Percentiles rank a stretch among this genome's conserved stretches.
Evolutionary conservation across 2,113 vertebrate genomes (phyloP).

Genomic region (Natator depressus): DNA sequence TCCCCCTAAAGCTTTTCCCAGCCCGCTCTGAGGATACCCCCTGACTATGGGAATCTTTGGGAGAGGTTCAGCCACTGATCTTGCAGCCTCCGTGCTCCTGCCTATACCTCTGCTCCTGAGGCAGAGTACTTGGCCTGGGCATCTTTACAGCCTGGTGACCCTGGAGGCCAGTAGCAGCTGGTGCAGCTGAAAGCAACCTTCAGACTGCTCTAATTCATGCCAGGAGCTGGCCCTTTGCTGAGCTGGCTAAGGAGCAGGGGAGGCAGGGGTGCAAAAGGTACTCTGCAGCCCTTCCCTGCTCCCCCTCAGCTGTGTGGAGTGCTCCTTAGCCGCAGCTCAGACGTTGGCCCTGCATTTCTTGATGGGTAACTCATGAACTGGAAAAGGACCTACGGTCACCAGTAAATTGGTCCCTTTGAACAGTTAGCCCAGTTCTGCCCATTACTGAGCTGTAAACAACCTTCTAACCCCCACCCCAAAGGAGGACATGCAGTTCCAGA

Average conservation of each 20-base stretch:
- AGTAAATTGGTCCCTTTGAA: background rate
- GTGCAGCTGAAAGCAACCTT: background rate
- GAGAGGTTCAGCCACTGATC: background rate
- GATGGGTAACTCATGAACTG: too few species aligned
- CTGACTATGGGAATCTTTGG: background rate
- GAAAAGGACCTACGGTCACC: too few species aligned
- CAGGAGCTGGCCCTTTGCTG: background rate
- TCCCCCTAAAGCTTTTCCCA: background rate
- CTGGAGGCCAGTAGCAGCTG: background rate
- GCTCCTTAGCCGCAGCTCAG: too few species aligned
- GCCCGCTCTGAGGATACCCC: background rate
- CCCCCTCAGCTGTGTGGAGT: background rate
- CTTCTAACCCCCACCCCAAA: background rate
- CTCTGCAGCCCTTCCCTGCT: background rate
- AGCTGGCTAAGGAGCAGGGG: background rate
- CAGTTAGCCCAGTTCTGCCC: background rate
- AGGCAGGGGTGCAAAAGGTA: background rate
- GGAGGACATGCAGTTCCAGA: background rate
- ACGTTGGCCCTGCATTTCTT: too few species aligned
- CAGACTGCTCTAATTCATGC: background rate
- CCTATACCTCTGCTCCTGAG: background rate
- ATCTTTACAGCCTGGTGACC: background rate
- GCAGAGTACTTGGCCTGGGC: background rate
- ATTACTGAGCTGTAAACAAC: background rate
- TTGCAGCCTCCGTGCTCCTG: background rate